Percentiles rank a stretch among this genome's conserved stretches.
phyloP scores from a whole-genome alignment of 2,888 invertebrate species.

The Pristionchus fissidentatus region DNA sequence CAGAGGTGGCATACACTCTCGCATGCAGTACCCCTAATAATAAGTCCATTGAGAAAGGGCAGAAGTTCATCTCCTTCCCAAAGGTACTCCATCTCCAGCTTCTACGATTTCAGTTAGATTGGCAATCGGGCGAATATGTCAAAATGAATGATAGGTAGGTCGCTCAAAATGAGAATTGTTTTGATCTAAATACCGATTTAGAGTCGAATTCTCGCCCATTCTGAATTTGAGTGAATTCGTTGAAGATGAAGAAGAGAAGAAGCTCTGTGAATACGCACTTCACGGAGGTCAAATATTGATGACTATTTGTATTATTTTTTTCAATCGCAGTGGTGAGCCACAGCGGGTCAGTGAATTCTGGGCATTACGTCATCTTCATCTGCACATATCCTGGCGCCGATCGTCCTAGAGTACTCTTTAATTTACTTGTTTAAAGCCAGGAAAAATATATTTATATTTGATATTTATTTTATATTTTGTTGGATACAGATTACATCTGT shows the following conservation, averaged over 20 bases:
- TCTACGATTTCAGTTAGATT: constrained; percentile 14
- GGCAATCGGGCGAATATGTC: not conserved
- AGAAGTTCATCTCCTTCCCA: not conserved
- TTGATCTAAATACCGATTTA: not conserved
- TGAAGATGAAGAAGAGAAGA: not conserved
- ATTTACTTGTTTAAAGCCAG: not conserved
- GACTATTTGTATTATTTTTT: not conserved
- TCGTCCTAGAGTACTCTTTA: not conserved
- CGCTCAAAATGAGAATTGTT: too few species aligned
- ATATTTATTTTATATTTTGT: too few species aligned
- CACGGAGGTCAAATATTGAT: not conserved
- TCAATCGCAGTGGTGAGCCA: not conserved
- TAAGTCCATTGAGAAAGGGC: not conserved
- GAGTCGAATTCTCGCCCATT: not conserved
- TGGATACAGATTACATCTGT: too few species aligned
- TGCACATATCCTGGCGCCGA: not conserved
- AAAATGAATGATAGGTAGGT: not conserved
- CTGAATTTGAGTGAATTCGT: not conserved
- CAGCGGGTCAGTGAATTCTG: not conserved
- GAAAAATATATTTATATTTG: too few species aligned
- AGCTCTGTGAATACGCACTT: constrained; percentile 11
- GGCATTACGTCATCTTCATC: not conserved
- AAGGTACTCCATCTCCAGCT: constrained; percentile 32
- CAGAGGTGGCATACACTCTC: not conserved
- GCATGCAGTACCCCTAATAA: not conserved